A percentile compares a stretch with the other conserved stretches of the same genome.
These are phyloP conservation scores for Dolichoris vasculosae DNA, from an alignment of 1,140 invertebrate species.

Conservation along the genomic window DNA sequence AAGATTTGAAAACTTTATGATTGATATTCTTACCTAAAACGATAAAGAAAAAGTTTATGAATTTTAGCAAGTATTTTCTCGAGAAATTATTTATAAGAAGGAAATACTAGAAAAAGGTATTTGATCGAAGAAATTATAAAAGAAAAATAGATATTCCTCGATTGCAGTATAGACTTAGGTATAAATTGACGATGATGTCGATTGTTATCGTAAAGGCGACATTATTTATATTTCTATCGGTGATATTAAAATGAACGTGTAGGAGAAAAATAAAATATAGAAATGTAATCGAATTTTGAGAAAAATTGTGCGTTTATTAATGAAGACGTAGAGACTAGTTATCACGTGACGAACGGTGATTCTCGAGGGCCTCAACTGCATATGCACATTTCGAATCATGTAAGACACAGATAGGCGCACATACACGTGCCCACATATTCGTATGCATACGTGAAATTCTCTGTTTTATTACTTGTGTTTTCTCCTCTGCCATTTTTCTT, in stretches of 20 bases:
- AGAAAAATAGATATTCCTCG: background rate
- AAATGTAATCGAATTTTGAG: constrained; percentile 69
- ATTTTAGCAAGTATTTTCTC: too few species aligned
- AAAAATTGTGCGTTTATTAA: constrained; percentile 76
- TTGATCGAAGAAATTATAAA: background rate
- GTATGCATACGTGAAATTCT: background rate
- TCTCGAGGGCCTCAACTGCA: constrained; percentile 51
- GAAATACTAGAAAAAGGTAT: background rate
- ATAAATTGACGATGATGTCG: too few species aligned
- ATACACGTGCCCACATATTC: background rate
- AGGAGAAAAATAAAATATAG: constrained; percentile 67
- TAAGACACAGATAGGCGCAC: background rate
- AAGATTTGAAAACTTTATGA: too few species aligned
- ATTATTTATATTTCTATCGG: background rate
- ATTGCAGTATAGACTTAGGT: too few species aligned
- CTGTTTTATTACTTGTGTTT: background rate
- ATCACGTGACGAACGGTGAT: constrained; percentile 56
- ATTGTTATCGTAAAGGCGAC: too few species aligned
- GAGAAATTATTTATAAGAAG: too few species aligned
- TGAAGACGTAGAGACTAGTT: constrained; percentile 68
- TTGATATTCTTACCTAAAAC: too few species aligned
- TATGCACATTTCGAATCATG: constrained; percentile 22
- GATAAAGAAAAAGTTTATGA: too few species aligned
- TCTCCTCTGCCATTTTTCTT: background rate
- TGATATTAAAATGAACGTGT: constrained; percentile 26